Evolutionary conservation across 2,113 vertebrate species (phyloP).

Genomic region (Anthoscopus minutus): DNA sequence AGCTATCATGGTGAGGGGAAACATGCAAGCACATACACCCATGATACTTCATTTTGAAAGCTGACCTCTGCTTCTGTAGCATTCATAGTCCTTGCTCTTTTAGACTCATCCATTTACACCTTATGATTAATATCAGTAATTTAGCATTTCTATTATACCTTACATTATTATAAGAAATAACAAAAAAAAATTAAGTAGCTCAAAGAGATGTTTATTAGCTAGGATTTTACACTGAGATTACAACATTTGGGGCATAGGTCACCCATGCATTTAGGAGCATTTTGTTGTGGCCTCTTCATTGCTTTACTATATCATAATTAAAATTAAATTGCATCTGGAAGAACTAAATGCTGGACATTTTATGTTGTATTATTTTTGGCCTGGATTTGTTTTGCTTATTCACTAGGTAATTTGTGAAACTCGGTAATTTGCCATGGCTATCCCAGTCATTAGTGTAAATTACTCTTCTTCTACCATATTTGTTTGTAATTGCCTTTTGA

Average conservation of each 20-base stretch:
- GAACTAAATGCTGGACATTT: slow-evolving; percentile 7
- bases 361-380: slow-evolving; percentile 27
- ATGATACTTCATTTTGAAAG: slow-evolving; percentile 4
- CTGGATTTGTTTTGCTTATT: slow-evolving; percentile 49
- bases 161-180: background rate
- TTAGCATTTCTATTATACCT: background rate
- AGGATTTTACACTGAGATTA: background rate
- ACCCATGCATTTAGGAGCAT: background rate
- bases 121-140: slow-evolving; percentile 33
- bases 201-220: background rate
- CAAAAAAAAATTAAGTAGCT: background rate
- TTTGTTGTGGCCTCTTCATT: background rate
- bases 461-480: slow-evolving; percentile 53
- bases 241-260: background rate
- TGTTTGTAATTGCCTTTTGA: slow-evolving; percentile 59
- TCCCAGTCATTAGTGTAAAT: slow-evolving; percentile 61
- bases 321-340: slow-evolving; percentile 30
- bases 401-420: slow-evolving; percentile 49
- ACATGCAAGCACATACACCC: background rate
- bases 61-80: background rate
- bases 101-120: background rate
- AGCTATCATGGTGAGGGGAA: background rate
- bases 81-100: background rate
- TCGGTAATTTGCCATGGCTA: slow-evolving; percentile 53
- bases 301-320: slow-evolving; percentile 32